A percentile compares a stretch with the other conserved stretches of the same genome.
These are phyloP conservation scores for human (Homo sapiens) DNA, from an alignment of 2,113 vertebrate species.

Conservation along the genomic window GRCh38 chr14:62040501-62041000, in stretches of 20 bases:
- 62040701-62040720: background rate
- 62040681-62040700: background rate
- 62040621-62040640: conserved; percentile 39
- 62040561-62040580: conserved; percentile 37
- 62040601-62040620: background rate
- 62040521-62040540: background rate
- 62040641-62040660: conserved; percentile 6
- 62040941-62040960: too few relatives aligned
- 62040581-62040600: conserved; percentile 47
- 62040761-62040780: background rate
- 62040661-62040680: conserved; percentile 5
- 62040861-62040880: background rate
- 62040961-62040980: too few relatives aligned
- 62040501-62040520: background rate
- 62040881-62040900: background rate
- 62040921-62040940: too few relatives aligned
- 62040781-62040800: background rate
- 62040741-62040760: background rate
- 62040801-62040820: background rate
- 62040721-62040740: background rate
- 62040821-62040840: background rate
- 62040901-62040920: too few relatives aligned
- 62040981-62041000: too few relatives aligned
- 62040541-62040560: conserved; percentile 22
- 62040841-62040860: background rate